Conservation (phyloP, 1,140 invertebrate genomes). For the Lucilia cuprina region DNA sequence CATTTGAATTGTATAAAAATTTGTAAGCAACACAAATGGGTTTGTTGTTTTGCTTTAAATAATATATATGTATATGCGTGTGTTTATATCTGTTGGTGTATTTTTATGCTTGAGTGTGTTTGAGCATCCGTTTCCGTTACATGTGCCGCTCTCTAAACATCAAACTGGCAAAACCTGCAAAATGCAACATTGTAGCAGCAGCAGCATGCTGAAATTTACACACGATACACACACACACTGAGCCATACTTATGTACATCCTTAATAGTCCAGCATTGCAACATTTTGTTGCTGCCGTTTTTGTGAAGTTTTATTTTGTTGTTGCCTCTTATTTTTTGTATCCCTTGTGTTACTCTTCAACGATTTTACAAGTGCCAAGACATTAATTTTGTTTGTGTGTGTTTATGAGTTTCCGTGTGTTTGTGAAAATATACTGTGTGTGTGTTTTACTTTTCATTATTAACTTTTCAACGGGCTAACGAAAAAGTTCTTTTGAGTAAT, state of each 20-base stretch:
- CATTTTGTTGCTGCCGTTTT: neutral
- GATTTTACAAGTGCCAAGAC: conserved; percentile 51
- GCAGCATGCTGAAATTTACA: neutral
- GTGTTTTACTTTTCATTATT: too few relatives aligned
- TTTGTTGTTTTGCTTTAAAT: too few relatives aligned
- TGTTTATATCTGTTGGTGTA: neutral
- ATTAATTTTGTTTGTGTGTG: conserved; percentile 49
- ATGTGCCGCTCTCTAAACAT: conserved; percentile 13
- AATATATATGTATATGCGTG: too few relatives aligned
- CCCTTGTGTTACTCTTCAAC: conserved; percentile 27
- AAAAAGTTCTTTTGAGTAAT: too few relatives aligned
- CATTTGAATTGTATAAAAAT: neutral
- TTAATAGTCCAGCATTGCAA: neutral
- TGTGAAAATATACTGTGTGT: too few relatives aligned
- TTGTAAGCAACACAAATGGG: too few relatives aligned
- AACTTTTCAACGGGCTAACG: too few relatives aligned
- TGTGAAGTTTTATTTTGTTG: neutral
- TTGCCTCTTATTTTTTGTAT: neutral
- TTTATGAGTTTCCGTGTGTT: neutral
- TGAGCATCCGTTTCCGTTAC: conserved; percentile 12
- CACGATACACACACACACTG: neutral
- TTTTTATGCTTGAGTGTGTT: neutral
- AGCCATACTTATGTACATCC: neutral
- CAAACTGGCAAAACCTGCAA: conserved; percentile 1
- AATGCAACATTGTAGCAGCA: neutral